Conservation (phyloP, 2,113 vertebrate genomes). For the Anhinga anhinga region DNA sequence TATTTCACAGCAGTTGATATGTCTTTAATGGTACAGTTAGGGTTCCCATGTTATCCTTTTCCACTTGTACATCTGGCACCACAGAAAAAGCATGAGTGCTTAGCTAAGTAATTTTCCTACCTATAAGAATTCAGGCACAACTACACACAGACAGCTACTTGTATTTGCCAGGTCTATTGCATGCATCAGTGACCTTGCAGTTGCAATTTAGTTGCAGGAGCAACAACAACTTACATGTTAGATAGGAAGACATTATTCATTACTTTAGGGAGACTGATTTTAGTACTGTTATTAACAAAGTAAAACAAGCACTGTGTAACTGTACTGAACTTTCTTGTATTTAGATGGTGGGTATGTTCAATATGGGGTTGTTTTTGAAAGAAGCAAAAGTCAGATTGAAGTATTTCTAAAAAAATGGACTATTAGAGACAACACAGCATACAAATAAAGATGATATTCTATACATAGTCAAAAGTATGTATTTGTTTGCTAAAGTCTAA, state of each 20-base stretch:
- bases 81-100: background rate
- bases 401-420: background rate
- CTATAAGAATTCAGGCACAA: background rate
- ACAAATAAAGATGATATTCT: background rate
- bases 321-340: background rate
- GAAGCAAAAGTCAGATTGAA: background rate
- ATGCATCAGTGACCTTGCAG: background rate
- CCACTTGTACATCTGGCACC: background rate
- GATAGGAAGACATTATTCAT: background rate
- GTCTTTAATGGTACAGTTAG: background rate
- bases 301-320: background rate
- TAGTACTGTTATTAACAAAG: background rate
- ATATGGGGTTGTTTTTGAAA: background rate
- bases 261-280: background rate
- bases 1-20: background rate
- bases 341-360: background rate
- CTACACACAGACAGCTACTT: background rate
- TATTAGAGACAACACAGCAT: background rate
- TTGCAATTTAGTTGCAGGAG: background rate
- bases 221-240: background rate
- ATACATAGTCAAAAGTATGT: accelerated
- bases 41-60: background rate
- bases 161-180: background rate
- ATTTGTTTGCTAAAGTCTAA: background rate
- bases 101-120: background rate